Conservation (phyloP, 2,888 invertebrate species). For the Ectobius pallidus region DNA sequence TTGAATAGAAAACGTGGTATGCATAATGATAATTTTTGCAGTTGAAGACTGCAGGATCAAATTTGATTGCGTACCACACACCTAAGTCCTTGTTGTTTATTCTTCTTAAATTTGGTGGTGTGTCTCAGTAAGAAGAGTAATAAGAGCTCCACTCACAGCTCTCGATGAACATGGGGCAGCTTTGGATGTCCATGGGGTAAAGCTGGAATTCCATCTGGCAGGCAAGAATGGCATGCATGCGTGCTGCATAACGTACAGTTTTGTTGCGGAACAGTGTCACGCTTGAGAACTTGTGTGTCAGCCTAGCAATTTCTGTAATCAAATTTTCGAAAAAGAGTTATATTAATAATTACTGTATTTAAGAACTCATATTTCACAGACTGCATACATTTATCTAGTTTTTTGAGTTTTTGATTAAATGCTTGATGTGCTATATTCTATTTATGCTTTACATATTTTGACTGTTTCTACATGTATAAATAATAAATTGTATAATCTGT, state of each 20-base stretch:
- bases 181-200: conserved; percentile 86
- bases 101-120: not conserved
- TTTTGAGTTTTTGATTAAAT: too few species aligned
- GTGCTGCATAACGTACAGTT: conserved; percentile 78
- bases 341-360: not conserved
- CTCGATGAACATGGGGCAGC: conserved; percentile 82
- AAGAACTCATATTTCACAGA: not conserved
- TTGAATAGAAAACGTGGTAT: too few species aligned
- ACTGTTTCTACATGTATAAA: too few species aligned
- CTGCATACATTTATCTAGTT: too few species aligned
- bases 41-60: not conserved
- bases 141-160: conserved; percentile 70
- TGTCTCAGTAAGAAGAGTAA: not conserved
- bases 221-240: conserved; percentile 85
- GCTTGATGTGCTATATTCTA: too few species aligned
- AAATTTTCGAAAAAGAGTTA: not conserved
- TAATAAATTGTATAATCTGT: too few species aligned
- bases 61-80: not conserved
- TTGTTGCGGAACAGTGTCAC: conserved; percentile 81
- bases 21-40: not conserved
- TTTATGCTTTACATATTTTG: too few species aligned
- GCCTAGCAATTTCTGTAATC: conserved; percentile 74
- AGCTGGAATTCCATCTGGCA: conserved; percentile 88
- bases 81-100: not conserved
- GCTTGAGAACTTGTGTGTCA: conserved; percentile 81